A percentile compares a stretch with the other conserved stretches of the same genome.
phyloP scores from a whole-genome alignment of 2,113 vertebrate species.

The Plestiodon gilberti region DNA sequence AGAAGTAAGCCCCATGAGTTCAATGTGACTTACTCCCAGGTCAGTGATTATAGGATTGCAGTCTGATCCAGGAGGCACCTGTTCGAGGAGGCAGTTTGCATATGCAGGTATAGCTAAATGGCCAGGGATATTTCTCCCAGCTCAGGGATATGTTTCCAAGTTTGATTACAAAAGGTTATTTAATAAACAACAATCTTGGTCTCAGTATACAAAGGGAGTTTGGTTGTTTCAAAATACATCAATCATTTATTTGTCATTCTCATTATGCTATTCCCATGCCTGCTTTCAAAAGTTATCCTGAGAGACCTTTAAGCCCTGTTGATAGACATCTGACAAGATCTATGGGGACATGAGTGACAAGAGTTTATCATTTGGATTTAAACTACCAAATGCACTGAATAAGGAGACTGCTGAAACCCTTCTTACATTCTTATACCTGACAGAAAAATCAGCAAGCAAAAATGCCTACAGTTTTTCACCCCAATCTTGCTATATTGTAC shows the following conservation, averaged over 20 bases:
- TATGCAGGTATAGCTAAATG: not conserved
- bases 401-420: slow-evolving; percentile 8
- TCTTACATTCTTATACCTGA: not conserved
- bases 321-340: not conserved
- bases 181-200: not conserved
- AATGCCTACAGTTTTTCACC: not conserved
- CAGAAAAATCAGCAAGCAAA: slow-evolving; percentile 9
- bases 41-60: no score
- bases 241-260: not conserved
- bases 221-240: not conserved
- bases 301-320: not conserved
- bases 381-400: slow-evolving; percentile 2
- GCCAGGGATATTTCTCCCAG: not conserved
- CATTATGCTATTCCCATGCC: not conserved
- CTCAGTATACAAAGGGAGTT: not conserved
- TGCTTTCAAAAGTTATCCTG: not conserved
- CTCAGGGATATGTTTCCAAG: not conserved
- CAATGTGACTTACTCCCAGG: no score
- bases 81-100: not conserved
- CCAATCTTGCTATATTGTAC: not conserved
- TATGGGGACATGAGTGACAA: not conserved
- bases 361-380: slow-evolving; percentile 26
- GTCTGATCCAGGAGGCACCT: no score
- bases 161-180: not conserved
- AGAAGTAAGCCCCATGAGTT: no score